Evolutionary conservation across 2,113 vertebrate species (phyloP).

Genomic region (Plestiodon gilberti): DNA sequence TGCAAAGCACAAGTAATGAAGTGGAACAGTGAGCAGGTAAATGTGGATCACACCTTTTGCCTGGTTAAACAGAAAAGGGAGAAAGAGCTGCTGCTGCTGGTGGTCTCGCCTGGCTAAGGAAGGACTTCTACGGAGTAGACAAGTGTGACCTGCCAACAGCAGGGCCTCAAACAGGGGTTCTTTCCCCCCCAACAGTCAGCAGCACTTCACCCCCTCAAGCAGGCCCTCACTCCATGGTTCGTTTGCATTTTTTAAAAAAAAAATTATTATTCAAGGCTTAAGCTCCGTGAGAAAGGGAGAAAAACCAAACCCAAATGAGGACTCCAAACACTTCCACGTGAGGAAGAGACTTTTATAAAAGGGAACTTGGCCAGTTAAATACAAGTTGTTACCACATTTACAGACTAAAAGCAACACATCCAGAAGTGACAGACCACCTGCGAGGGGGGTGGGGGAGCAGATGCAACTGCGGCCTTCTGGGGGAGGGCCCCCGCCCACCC

Average conservation of each 20-base stretch:
- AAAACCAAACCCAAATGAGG: neutral
- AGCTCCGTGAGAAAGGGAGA: neutral
- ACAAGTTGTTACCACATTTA: neutral
- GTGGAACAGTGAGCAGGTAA: neutral
- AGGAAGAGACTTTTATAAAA: neutral
- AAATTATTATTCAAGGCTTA: neutral
- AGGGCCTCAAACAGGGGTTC: no score
- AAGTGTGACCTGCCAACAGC: no score
- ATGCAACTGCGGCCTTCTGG: neutral
- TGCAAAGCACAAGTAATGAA: neutral
- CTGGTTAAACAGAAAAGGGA: neutral
- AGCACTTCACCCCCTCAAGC: no score
- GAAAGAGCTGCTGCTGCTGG: neutral
- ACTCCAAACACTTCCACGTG: rapidly evolving
- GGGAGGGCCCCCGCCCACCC: neutral
- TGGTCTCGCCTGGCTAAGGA: no score
- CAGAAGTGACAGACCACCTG: neutral
- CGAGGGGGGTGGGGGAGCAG: neutral
- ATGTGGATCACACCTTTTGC: neutral
- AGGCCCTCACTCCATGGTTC: no score
- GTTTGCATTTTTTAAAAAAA: neutral
- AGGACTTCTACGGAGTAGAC: no score
- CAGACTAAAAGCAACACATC: rapidly evolving
- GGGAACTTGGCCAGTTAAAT: neutral
- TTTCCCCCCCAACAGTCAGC: neutral